These are phyloP conservation scores for Muscina levida DNA, from an alignment of 2,888 invertebrate genomes.

Conservation along the genomic window DNA sequence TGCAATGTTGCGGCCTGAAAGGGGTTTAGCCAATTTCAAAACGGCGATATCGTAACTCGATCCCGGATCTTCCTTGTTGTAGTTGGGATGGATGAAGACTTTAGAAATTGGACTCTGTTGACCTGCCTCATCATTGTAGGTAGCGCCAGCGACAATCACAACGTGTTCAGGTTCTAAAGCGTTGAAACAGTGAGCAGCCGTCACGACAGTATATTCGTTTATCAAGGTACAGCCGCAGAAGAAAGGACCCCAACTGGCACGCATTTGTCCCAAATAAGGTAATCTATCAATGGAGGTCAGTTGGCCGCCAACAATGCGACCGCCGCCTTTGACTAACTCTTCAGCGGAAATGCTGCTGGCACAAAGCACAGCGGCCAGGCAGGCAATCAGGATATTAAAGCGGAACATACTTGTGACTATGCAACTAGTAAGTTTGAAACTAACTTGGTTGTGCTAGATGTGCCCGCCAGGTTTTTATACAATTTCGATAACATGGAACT, in stretches of 20 bases:
- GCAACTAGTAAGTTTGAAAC: no score
- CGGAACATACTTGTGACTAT: no score
- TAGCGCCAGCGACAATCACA: slow-evolving; percentile 32
- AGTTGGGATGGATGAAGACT: background rate
- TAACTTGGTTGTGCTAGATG: no score
- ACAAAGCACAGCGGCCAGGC: no score
- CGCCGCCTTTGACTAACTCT: no score
- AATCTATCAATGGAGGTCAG: background rate
- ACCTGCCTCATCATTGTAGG: slow-evolving; percentile 5
- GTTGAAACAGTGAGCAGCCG: slow-evolving; percentile 73
- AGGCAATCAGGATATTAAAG: no score
- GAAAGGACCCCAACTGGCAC: background rate
- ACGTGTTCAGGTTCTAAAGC: background rate
- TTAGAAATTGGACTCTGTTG: background rate
- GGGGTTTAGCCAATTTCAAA: slow-evolving; percentile 17
- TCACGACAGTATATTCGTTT: slow-evolving; percentile 69
- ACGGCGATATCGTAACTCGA: slow-evolving; percentile 40
- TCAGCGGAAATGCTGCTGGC: no score
- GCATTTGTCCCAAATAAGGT: background rate
- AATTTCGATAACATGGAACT: no score
- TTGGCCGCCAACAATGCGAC: slow-evolving; percentile 2
- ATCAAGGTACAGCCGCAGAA: slow-evolving; percentile 74
- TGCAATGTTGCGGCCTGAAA: slow-evolving; percentile 30
- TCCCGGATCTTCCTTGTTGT: background rate
- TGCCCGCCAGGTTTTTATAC: no score